Evolutionary conservation across 2,888 invertebrate genomes (phyloP).

Genomic region (Polylopha cassiicola): DNA sequence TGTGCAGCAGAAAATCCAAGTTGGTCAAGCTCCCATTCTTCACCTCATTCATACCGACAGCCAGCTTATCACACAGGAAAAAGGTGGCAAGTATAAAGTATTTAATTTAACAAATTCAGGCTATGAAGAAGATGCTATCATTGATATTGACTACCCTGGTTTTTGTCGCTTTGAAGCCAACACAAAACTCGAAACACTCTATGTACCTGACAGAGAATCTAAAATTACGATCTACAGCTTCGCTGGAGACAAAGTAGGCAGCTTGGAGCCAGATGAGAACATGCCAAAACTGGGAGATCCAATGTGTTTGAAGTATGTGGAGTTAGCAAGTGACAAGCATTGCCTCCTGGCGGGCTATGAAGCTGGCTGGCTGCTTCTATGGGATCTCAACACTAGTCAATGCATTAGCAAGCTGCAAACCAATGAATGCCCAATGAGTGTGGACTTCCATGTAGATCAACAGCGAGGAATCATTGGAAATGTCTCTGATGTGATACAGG

Average conservation of each 20-base stretch:
- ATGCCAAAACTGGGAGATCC: conserved; percentile 76
- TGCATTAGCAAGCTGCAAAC: conserved; percentile 75
- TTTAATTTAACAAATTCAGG: conserved; percentile 80
- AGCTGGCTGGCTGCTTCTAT: conserved; percentile 82
- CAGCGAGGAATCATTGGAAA: conserved; percentile 83
- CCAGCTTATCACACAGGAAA: conserved; percentile 84
- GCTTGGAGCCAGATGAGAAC: conserved; percentile 53
- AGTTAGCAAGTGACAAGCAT: conserved; percentile 66
- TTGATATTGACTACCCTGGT: conserved; percentile 80
- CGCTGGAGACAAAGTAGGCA: conserved; percentile 59
- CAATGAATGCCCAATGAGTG: conserved; percentile 81
- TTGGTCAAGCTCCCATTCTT: conserved; percentile 80
- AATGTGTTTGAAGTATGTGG: conserved; percentile 78
- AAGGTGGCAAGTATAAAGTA: conserved; percentile 82
- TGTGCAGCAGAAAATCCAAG: conserved; percentile 80
- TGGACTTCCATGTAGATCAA: conserved; percentile 82
- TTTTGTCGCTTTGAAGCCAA: conserved; percentile 83
- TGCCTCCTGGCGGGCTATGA: conserved; percentile 85
- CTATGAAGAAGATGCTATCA: conserved; percentile 75
- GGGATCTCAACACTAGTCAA: conserved; percentile 81
- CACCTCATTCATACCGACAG: conserved; percentile 78
- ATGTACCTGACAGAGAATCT: conserved; percentile 81
- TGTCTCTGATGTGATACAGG: conserved; percentile 79
- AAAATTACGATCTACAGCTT: conserved; percentile 71
- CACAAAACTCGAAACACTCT: conserved; percentile 78